A percentile compares a stretch with the other conserved stretches of the same genome.
These are phyloP conservation scores for Euspilapteryx auroguttella DNA, from an alignment of 2,888 invertebrate species.

Conservation along the genomic window DNA sequence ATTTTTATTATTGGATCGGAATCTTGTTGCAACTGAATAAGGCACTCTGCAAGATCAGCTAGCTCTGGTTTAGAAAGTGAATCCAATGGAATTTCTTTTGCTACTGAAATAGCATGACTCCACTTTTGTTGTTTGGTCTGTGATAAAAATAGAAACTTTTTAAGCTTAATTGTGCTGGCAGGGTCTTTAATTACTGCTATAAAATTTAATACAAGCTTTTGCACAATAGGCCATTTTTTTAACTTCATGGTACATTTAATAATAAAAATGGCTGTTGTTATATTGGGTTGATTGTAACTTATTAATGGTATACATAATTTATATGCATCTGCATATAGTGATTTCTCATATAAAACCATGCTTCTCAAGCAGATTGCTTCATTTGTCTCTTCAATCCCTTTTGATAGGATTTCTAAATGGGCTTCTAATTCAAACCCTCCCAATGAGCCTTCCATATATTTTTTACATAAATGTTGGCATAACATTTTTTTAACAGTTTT, in stretches of 20 bases:
- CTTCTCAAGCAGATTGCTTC: conserved; percentile 65
- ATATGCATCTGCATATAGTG: conserved; percentile 58
- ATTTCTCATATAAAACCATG: conserved; percentile 49
- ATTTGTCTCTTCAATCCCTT: conserved; percentile 61
- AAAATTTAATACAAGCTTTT: conserved; percentile 39
- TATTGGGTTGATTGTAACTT: conserved; percentile 34
- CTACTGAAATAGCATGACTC: conserved; percentile 38
- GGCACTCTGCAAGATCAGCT: conserved; percentile 31
- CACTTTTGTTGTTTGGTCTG: conserved; percentile 50
- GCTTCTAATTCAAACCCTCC: conserved; percentile 35
- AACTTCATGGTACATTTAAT: conserved; percentile 37
- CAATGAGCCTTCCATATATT: conserved; percentile 28
- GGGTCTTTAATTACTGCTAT: too few species aligned
- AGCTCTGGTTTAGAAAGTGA: conserved; percentile 20
- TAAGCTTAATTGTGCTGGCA: conserved; percentile 15
- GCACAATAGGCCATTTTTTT: conserved; percentile 37
- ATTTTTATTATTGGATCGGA: conserved; percentile 21
- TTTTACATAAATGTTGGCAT: conserved; percentile 30
- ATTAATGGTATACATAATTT: conserved; percentile 42
- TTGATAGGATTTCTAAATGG: conserved; percentile 52
- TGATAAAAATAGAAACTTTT: conserved; percentile 29
- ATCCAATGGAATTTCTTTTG: conserved; percentile 23
- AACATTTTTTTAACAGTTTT: conserved; percentile 28
- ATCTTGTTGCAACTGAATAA: conserved; percentile 27
- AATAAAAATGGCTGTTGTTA: conserved; percentile 32